Evolutionary conservation across 2,113 vertebrate genomes (phyloP), one percentile per base, ranked within the genome.

Genomic region (Neotragus pygmaeus): DNA sequence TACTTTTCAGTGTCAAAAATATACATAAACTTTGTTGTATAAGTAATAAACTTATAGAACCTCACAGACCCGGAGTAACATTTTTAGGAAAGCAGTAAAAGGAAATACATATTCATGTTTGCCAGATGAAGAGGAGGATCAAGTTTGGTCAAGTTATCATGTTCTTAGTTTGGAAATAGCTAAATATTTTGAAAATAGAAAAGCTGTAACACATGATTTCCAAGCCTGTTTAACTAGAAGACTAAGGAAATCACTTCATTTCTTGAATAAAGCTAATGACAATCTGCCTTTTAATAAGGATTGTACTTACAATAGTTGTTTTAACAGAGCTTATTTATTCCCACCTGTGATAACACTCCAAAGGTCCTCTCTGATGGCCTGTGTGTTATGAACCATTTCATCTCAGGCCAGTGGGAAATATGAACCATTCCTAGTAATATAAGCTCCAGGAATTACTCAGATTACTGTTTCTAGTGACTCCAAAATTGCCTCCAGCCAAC

Each of bases 171-270:
- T 96, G 93, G 82, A 91, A 93, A 96, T 88, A 91, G 88, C 96
- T 97, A 96, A 97, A 97, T 78, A 96, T 30, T 75, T 45, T 97
- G 94, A 97, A 96, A 95, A 94, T 82, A 87, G 86, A 93, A 98
- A 98, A 98, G 97, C 96, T 96, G 91, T 83, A 97, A 96, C 97
- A 98, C 97, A 97, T 98, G 97, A 98, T 98, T 98, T 98, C 97
- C 98, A 99, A 98, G 98, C 70, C 97, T 98, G 96, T 95, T 98
- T 90, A 25, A 95, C 78, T 98, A 89, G 92, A 78, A 94, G 95
- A 97, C 97, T 98, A 96, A 98, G 88, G 53, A 90, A 98, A 98
- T 90, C 90, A 97, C 92, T 97, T 96, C 97, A 1, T 92, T n/a
- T 80, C 84, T 94, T 94, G 77, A 94, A 88, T 93, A 97, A 94